A percentile compares a stretch with the other conserved stretches of the same genome.
Evolutionary conservation across 2,113 vertebrate species (phyloP).

Genomic region (Lophius piscatorius): DNA sequence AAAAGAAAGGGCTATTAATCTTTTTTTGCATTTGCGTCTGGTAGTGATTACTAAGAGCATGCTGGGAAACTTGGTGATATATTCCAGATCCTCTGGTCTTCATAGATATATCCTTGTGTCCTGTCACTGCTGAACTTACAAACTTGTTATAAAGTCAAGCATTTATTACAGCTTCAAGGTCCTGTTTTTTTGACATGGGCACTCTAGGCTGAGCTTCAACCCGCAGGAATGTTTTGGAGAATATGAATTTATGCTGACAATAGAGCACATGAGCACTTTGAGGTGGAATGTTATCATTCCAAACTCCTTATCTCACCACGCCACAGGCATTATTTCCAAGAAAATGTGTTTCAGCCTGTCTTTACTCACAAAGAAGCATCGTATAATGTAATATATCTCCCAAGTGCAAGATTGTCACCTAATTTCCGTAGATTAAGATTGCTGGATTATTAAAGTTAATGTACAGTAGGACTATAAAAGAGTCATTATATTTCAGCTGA

Average conservation of each 20-base stretch:
- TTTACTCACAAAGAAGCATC: conserved; percentile 25
- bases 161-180: conserved; percentile 43
- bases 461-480: conserved; percentile 2
- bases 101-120: conserved; percentile 38
- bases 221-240: conserved; percentile 36
- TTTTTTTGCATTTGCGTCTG: conserved; percentile 55
- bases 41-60: conserved; percentile 54
- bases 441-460: conserved; percentile 25
- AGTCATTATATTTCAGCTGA: conserved; percentile 2
- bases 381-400: conserved; percentile 26
- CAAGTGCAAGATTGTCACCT: conserved; percentile 15
- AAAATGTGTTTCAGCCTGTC: conserved; percentile 51
- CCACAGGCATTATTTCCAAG: conserved; percentile 50
- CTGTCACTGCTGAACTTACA: conserved; percentile 50
- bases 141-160: conserved; percentile 43
- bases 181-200: conserved; percentile 8
- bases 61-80: conserved; percentile 40
- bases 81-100: conserved; percentile 45
- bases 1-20: conserved; percentile 5
- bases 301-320: conserved; percentile 47
- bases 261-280: conserved; percentile 25
- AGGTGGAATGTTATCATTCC: conserved; percentile 58
- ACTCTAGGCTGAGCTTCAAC: conserved; percentile 25
- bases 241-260: conserved; percentile 54
- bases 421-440: conserved; percentile 33